Evolutionary conservation across 2,888 invertebrate genomes (phyloP), one percentile per base, ranked within the genome.

Genomic region (Campoplex capitator): DNA sequence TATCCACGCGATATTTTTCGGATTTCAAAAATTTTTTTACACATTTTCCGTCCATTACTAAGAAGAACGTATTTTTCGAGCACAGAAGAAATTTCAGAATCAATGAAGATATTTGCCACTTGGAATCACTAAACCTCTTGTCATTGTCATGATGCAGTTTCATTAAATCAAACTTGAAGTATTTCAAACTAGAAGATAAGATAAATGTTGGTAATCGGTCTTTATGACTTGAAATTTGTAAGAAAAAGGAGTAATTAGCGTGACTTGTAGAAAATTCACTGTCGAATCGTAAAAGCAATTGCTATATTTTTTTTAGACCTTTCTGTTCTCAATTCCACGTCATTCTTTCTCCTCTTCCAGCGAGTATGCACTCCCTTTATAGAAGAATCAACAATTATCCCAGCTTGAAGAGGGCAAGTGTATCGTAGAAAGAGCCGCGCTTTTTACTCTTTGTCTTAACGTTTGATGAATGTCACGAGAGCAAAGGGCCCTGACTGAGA

Each of bases 371-470:
- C 35, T 58, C 76, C 48, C 70, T 76, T 68, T 42, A 35, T 45
- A 73, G 76, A 76, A 51, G 73, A 84, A 80, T 85, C 83, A 85
- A 87, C 85, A 87, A 88, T 88, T 88, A 88, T 85, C 80, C 73
- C 28, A 81, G 84, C 84, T 83, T 56, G 54, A 80, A 88, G 65
- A 76, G 74, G 70, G 56, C 42, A 75, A 58, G 58, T 58, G 58
- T 58, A 28, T 1, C 28, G n/a, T 75, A 73, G 35, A 35, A 70
- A 78, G 56, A 79, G 51, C n/a, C 38, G 51, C 71, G 80, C 42
- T 77, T 35, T 32, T 62, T 67, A 62, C 42, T 3, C 58, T 80
- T 18, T 58, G 73, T 38, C 48, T 81, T 74, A 23, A 68, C 77
- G 67, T 70, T 32, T 58, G 73, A 42, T 35, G 45, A 54, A 45